Base-by-base conservation (phyloP, 2,888 invertebrate species). In the Heliconius hortense region DNA sequence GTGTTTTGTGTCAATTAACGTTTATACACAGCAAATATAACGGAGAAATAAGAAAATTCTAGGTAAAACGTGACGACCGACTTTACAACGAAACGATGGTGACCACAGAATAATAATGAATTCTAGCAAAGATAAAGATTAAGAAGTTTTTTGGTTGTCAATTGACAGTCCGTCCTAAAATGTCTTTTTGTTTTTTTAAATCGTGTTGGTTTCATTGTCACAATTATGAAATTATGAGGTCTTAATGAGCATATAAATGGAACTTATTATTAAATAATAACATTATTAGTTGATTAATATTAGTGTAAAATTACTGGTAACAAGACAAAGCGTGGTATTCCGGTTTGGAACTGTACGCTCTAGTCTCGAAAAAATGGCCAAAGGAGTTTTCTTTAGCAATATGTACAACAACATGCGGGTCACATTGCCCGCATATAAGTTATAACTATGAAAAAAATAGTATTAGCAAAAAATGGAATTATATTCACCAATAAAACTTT, bases 41-140 rank as follows among this genome's bases (percentile, higher is more conserved):
- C 53, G 67, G 53, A 59, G 68, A 77, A 77, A 74, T 74, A 48
- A 59, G 62, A 70, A 70, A 76, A 76, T 74, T 75, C 60, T 68
- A 66, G 26, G 43, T 66, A 56, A 66, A 76, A 70, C 77, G 77
- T 79, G 78, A 79, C 77, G 73, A 77, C 72, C 72, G 43, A 69
- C 21, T 35, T 39, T 60, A 26, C 39, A 73, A 69, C 70, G 71
- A 78, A 78, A 68, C 68, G 67, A 56, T 77, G 59, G 56, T 66
- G 28, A 74, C 35, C 77, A 77, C 26, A 78, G 77, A 78, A 28
- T 69, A 62, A 63, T 60, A 60, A 71, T 60, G 13, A 53, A 68
- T 28, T 68, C 7, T 66, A 66, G 48, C 67, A 31, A 53, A 31
- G n/a, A 28, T 21, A 53, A 7, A 31, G n/a, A 28, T 26, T 31